These are phyloP conservation scores for Yponomeuta evonymella DNA, from an alignment of 2,888 invertebrate genomes.

Conservation along the genomic window DNA sequence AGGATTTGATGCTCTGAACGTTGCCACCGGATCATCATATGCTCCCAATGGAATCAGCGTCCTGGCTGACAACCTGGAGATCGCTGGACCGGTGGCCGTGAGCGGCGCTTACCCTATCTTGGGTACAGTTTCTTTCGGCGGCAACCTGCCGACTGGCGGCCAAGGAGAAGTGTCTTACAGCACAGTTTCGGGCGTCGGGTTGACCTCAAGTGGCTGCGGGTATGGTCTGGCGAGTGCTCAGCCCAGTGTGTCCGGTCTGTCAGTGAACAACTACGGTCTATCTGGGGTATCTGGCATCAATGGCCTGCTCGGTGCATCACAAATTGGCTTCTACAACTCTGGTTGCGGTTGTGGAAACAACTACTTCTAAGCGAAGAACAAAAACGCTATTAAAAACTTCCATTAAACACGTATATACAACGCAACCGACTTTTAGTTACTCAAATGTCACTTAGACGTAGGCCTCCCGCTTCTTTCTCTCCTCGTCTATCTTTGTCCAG, in stretches of 20 bases:
- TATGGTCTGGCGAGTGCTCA: not conserved
- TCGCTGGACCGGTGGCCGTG: not conserved
- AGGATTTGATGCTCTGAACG: not conserved
- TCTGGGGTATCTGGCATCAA: not conserved
- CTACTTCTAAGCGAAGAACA: too few relatives aligned
- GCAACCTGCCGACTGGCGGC: not conserved
- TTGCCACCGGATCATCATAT: not conserved
- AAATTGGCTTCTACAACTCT: not conserved
- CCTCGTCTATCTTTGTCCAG: too few relatives aligned
- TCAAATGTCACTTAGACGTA: too few relatives aligned
- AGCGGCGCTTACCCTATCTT: not conserved
- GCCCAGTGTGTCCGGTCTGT: not conserved
- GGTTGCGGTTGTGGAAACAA: not conserved
- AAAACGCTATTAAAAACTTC: too few relatives aligned
- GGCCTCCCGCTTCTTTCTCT: too few relatives aligned
- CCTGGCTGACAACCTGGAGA: slow-evolving; percentile 9
- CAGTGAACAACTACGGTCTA: not conserved
- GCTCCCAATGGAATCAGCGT: slow-evolving; percentile 1
- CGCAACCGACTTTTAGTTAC: too few relatives aligned
- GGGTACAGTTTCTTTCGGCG: not conserved
- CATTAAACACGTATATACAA: too few relatives aligned
- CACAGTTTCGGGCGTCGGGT: not conserved
- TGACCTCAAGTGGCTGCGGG: slow-evolving; percentile 1
- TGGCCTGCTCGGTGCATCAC: not conserved
- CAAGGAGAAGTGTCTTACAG: not conserved